A percentile compares a stretch with the other conserved stretches of the same genome.
These are phyloP conservation scores for Zaprionus inermis DNA, from an alignment of 1,140 invertebrate genomes.

Conservation along the genomic window DNA sequence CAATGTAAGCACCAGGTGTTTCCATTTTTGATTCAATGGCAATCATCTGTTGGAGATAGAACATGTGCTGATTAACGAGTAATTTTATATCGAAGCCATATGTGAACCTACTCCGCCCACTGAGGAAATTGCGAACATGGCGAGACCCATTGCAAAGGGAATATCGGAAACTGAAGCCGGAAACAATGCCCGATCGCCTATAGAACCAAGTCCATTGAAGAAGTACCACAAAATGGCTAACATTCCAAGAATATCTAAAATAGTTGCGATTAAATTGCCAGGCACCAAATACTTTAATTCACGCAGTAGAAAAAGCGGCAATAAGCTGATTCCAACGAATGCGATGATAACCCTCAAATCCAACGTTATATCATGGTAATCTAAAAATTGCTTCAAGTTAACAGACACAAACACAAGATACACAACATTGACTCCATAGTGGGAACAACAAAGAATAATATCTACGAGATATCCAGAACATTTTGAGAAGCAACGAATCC, in stretches of 20 bases:
- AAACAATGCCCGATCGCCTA: slow-evolving; percentile 27
- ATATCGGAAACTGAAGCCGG: neutral
- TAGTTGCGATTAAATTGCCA: slow-evolving; percentile 25
- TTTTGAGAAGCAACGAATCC: slow-evolving; percentile 4
- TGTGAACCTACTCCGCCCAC: slow-evolving; percentile 50
- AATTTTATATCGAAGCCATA: no score
- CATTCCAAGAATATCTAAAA: slow-evolving; percentile 19
- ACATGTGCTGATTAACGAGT: neutral
- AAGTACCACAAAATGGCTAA: neutral
- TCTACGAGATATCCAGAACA: slow-evolving; percentile 24
- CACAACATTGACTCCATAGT: slow-evolving; percentile 44
- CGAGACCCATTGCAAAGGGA: slow-evolving; percentile 27
- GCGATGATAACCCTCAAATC: slow-evolving; percentile 31
- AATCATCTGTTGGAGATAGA: slow-evolving; percentile 31
- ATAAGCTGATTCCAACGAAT: neutral
- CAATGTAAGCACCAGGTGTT: slow-evolving; percentile 26
- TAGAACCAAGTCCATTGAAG: slow-evolving; percentile 8
- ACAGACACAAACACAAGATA: slow-evolving; percentile 45
- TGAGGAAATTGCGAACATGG: slow-evolving; percentile 37
- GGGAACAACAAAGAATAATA: slow-evolving; percentile 6
- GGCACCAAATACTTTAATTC: slow-evolving; percentile 51
- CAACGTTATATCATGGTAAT: neutral
- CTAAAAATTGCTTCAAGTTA: slow-evolving; percentile 27
- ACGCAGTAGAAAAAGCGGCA: slow-evolving; percentile 33
- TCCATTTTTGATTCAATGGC: slow-evolving; percentile 51